Evolutionary conservation across 1,140 invertebrate genomes (phyloP).

Genomic region (Pachyrhynchus sulphureomaculatus): DNA sequence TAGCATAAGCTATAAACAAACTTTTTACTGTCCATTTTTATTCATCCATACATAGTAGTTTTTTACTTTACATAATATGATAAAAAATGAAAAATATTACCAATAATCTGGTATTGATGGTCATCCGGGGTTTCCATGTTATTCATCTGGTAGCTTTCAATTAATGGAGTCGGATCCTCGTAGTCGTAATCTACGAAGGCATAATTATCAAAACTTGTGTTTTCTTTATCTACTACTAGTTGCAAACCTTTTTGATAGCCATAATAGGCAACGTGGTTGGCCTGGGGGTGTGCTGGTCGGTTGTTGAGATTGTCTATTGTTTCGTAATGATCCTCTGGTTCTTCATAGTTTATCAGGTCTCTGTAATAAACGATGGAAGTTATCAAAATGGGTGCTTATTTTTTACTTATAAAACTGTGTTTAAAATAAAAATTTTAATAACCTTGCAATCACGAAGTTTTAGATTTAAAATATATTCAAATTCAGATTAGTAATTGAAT

Average conservation of each 20-base stretch:
- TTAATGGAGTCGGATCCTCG: slow-evolving; percentile 69
- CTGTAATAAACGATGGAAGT: slow-evolving; percentile 16
- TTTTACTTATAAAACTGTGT: too few species aligned
- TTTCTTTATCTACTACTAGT: slow-evolving; percentile 11
- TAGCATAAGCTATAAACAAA: too few species aligned
- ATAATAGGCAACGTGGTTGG: slow-evolving; percentile 27
- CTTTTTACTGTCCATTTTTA: too few species aligned
- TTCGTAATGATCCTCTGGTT: slow-evolving; percentile 74
- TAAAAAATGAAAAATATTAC: slow-evolving; percentile 1
- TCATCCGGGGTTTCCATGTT: slow-evolving; percentile 48
- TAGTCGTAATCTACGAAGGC: slow-evolving; percentile 73
- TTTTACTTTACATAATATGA: not conserved
- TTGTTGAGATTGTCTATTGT: slow-evolving; percentile 60
- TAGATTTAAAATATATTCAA: too few species aligned
- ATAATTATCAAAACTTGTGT: slow-evolving; percentile 9
- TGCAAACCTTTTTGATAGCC: slow-evolving; percentile 42
- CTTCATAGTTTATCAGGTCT: slow-evolving; percentile 52
- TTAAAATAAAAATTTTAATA: too few species aligned
- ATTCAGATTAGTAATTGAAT: too few species aligned
- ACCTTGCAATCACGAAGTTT: too few species aligned
- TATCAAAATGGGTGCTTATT: too few species aligned
- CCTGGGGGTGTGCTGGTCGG: slow-evolving; percentile 41
- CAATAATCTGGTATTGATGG: slow-evolving; percentile 35
- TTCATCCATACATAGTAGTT: too few species aligned
- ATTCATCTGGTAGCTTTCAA: slow-evolving; percentile 69